Conservation (phyloP, 92 coral and sea anemone genomes). For the Chrysogorgia sp. region DNA sequence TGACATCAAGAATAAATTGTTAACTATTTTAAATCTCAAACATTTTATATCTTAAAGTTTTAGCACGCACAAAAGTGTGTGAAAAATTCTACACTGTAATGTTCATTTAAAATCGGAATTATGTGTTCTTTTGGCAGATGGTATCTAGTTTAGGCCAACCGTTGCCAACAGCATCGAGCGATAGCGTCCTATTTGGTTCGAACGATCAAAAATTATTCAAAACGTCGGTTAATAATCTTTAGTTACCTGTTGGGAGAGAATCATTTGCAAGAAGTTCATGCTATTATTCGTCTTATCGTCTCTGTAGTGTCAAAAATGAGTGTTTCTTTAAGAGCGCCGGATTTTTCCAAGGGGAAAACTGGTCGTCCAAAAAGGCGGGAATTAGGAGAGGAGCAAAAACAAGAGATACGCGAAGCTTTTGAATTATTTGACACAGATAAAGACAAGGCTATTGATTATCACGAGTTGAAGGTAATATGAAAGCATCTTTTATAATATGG, state of each 20-base stretch:
- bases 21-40: too few species aligned
- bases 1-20: too few species aligned
- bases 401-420: slow-evolving; percentile 98
- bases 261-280: slow-evolving; percentile 1
- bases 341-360: slow-evolving; percentile 86
- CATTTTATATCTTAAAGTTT: too few species aligned
- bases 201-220: too few species aligned
- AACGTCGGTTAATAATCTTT: too few species aligned
- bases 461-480: slow-evolving; percentile 81
- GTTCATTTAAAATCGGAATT: too few species aligned
- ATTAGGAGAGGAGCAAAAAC: slow-evolving; percentile 96
- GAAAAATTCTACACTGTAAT: too few species aligned
- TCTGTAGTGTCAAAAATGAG: slow-evolving; percentile 65
- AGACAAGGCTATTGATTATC: slow-evolving; percentile 95
- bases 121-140: too few species aligned
- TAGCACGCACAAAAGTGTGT: too few species aligned
- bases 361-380: slow-evolving; percentile 87
- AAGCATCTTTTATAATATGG: background rate
- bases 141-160: too few species aligned
- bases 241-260: background rate
- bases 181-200: too few species aligned
- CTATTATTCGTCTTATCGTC: background rate
- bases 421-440: slow-evolving; percentile 96
- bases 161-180: too few species aligned
- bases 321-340: slow-evolving; percentile 90